Evolutionary conservation across 2,113 vertebrate species (phyloP).

Genomic region (Melanotaenia duboulayi): DNA sequence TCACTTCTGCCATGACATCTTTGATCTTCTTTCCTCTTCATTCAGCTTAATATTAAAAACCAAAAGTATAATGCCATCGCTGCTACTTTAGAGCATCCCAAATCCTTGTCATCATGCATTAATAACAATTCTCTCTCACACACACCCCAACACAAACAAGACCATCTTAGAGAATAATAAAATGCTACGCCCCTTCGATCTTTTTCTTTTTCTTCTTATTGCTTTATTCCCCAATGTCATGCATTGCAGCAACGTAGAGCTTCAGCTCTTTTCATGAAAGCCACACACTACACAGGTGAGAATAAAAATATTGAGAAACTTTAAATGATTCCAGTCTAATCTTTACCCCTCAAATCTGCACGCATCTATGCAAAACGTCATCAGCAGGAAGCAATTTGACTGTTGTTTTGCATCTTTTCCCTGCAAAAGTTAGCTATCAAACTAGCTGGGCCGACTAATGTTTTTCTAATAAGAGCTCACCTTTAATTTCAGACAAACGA

Average conservation of each 20-base stretch:
- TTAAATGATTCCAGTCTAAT: slow-evolving; percentile 64
- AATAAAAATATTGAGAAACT: slow-evolving; percentile 73
- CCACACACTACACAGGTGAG: slow-evolving; percentile 64
- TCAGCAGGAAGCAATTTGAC: slow-evolving; percentile 55
- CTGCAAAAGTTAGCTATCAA: slow-evolving; percentile 70
- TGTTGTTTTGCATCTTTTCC: slow-evolving; percentile 58
- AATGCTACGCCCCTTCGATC: slow-evolving; percentile 59
- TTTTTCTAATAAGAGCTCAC: slow-evolving; percentile 82
- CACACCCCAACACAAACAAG: slow-evolving; percentile 54
- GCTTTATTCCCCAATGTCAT: slow-evolving; percentile 71
- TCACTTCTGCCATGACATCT: slow-evolving; percentile 62
- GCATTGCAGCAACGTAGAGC: slow-evolving; percentile 54
- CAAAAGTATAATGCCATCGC: slow-evolving; percentile 54
- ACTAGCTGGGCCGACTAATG: slow-evolving; percentile 74
- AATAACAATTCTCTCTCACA: slow-evolving; percentile 56
- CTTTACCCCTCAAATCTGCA: slow-evolving; percentile 50
- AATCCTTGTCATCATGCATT: slow-evolving; percentile 72
- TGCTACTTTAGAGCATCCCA: slow-evolving; percentile 56
- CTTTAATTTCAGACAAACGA: slow-evolving; percentile 80
- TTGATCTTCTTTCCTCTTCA: slow-evolving; percentile 67
- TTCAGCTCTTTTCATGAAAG: slow-evolving; percentile 66
- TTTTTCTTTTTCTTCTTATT: slow-evolving; percentile 67
- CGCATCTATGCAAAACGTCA: slow-evolving; percentile 62
- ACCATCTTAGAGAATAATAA: slow-evolving; percentile 66
- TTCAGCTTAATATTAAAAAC: slow-evolving; percentile 69